phyloP scores from a whole-genome alignment of 2,797 vertebrate genomes.

The Sebastes itinus region DNA sequence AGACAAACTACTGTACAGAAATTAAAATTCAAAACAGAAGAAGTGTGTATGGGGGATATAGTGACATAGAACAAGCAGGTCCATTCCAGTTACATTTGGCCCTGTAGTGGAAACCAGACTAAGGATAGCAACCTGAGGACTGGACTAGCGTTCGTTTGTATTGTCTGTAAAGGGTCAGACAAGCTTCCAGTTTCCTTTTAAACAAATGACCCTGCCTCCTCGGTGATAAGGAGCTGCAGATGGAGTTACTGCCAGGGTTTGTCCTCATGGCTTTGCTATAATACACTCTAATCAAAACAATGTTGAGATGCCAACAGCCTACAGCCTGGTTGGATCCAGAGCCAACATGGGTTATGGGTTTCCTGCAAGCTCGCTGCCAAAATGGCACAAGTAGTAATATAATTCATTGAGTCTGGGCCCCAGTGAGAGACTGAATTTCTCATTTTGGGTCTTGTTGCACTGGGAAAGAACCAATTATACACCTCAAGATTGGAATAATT shows the following conservation, averaged over 20 bases:
- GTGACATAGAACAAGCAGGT: background rate
- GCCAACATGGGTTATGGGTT: conserved; percentile 53
- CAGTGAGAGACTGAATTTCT: conserved; percentile 22
- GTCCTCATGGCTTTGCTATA: conserved; percentile 55
- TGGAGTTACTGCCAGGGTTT: conserved; percentile 48
- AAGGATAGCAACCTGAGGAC: conserved; percentile 20
- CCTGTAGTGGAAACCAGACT: background rate
- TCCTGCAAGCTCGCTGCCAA: conserved; percentile 54
- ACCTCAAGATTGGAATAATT: background rate
- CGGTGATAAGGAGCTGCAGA: conserved; percentile 50
- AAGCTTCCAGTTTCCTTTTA: conserved; percentile 52
- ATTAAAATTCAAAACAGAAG: background rate
- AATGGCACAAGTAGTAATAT: conserved; percentile 50
- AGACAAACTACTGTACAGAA: background rate
- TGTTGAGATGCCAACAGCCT: conserved; percentile 61
- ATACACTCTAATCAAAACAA: conserved; percentile 67
- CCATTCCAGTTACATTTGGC: background rate
- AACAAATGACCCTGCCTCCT: conserved; percentile 45
- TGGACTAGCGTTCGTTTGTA: conserved; percentile 9
- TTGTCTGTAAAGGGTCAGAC: conserved; percentile 35
- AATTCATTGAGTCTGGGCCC: conserved; percentile 31
- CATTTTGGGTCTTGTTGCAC: conserved; percentile 2
- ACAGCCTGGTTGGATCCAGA: conserved; percentile 45
- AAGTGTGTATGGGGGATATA: background rate
- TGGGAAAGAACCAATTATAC: background rate